These are phyloP conservation scores for Mirza zaza DNA, from an alignment of 2,113 vertebrate genomes.

Conservation along the genomic window DNA sequence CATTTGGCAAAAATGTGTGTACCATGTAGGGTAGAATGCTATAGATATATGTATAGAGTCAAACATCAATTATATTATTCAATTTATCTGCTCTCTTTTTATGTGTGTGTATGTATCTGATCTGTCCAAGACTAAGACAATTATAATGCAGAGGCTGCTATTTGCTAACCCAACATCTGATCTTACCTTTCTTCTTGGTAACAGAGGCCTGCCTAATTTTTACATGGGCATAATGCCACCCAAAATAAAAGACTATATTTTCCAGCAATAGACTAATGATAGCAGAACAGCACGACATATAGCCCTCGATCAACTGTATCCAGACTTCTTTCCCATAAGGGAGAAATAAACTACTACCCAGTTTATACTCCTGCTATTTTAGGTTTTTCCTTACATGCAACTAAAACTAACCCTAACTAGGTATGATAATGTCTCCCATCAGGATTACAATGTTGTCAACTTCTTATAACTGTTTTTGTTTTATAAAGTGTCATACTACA, in stretches of 20 bases:
- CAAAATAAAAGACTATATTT: conserved; percentile 11
- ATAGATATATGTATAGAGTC: neutral
- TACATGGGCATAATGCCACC: neutral
- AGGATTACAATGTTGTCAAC: neutral
- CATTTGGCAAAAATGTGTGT: neutral
- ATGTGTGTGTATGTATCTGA: neutral
- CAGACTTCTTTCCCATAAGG: neutral
- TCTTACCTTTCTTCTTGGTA: neutral
- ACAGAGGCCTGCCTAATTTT: neutral
- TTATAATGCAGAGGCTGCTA: neutral
- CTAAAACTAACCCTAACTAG: neutral
- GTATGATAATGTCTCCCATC: neutral
- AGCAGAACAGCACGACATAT: neutral
- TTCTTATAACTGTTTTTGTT: neutral
- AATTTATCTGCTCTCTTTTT: neutral
- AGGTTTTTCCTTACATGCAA: neutral
- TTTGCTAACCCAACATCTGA: neutral
- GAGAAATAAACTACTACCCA: neutral
- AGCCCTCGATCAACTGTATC: neutral
- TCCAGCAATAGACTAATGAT: neutral
- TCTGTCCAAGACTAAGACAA: neutral
- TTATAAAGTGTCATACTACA: neutral
- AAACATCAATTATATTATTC: neutral
- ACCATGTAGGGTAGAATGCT: neutral
- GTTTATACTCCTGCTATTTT: neutral